Evolutionary conservation across 2,113 vertebrate species (phyloP).

Genomic region (Naja naja): DNA sequence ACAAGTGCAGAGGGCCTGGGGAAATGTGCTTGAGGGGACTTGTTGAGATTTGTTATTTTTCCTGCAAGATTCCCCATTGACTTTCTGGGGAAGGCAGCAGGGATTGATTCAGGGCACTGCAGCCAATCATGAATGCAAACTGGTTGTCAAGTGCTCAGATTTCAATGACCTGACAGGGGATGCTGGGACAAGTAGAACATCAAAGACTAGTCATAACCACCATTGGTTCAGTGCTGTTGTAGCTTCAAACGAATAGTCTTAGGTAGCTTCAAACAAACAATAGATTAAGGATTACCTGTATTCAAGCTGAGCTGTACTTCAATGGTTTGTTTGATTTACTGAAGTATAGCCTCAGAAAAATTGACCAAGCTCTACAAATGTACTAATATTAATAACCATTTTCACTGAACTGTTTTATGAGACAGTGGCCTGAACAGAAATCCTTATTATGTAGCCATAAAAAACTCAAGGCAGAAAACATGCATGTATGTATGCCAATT

Average conservation of each 20-base stretch:
- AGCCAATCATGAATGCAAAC: neutral
- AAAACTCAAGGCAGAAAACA: neutral
- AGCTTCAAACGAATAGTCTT: too few relatives aligned
- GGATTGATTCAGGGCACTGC: neutral
- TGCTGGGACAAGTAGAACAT: neutral
- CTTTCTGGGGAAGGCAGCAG: neutral
- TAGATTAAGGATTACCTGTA: neutral
- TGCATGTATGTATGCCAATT: neutral
- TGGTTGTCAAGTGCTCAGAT: neutral
- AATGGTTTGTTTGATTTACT: neutral
- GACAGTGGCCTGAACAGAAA: neutral
- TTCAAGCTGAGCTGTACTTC: neutral
- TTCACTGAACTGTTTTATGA: neutral
- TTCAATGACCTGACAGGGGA: neutral
- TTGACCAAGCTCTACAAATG: neutral
- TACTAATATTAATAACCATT: neutral
- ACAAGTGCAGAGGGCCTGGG: neutral
- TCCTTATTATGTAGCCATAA: neutral
- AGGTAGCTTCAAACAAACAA: neutral
- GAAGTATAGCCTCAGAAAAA: neutral
- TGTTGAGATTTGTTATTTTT: neutral
- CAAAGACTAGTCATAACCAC: neutral
- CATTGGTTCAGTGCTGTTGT: neutral
- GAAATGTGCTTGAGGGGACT: neutral
- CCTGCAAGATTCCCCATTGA: neutral